Evolutionary conservation across 2,113 vertebrate species (phyloP), one percentile per base, ranked within the genome.

Genomic region (Hippopotamus amphibius): DNA sequence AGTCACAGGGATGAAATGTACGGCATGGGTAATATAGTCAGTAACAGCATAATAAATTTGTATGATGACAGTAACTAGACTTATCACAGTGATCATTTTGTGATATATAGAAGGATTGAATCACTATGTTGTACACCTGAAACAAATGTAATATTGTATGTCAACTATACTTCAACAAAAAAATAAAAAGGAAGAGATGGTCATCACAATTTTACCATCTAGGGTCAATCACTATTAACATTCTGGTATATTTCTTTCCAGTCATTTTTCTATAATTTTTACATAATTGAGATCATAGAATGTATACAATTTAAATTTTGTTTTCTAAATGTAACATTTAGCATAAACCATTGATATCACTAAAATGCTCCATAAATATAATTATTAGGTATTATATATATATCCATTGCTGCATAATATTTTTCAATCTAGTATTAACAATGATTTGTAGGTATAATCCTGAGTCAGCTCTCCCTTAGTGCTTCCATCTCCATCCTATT

Each of bases 261-360:
- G 61, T 90, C 9, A 53, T 53, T 90, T 95, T 83, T 74, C 48
- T 74, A 50, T 50, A 88, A 82, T 66, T 95, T 95, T 92, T 79
- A 68, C 0, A 6, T 81, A 83, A 81, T 50, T 74, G 69, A 87
- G 37, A 93, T 95, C 41, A 79, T 46, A 69, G 11, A 68, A 21
- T 92, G 53, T 89, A 30, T 41, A 79, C 4, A 69, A 84, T 68
- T 90, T 48, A 88, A 88, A 96, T n/a, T 46, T 71, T 53, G 15
- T 12, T 74, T 71, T 92, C 76, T 92, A 94, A 94, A 81, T 87
- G 46, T 74, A 97, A 95, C 43, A 84, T 33, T 90, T 95, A 86
- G 17, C 26, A 83, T 46, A 66, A 97, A 65, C 16, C 28, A 88
- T 69, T 88, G 53, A 90, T n/a, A 89, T 46, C 46, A 68, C 84